Percentiles rank a stretch among this genome's conserved stretches.
These are phyloP conservation scores for Copsychus sechellarum DNA, from an alignment of 2,113 vertebrate genomes.

Conservation along the genomic window DNA sequence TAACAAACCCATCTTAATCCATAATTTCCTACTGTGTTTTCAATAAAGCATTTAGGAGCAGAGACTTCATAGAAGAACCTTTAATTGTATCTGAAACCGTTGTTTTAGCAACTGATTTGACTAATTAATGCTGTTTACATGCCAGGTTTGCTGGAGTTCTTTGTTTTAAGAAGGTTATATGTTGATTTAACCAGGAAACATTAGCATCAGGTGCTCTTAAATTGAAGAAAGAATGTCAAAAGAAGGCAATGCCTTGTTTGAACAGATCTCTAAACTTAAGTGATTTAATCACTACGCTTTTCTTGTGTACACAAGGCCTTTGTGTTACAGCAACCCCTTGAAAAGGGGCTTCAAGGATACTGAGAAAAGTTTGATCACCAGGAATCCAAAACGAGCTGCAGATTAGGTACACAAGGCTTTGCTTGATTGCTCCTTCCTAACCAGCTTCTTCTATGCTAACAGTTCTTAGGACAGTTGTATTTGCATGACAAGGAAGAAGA, in stretches of 20 bases:
- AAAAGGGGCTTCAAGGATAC: background rate
- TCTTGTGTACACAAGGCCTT: background rate
- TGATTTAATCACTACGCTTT: background rate
- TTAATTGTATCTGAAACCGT: background rate
- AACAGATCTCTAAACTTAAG: conserved; percentile 5
- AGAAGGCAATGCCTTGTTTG: background rate
- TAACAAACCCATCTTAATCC: background rate
- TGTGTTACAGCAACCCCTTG: background rate
- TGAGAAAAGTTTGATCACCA: background rate
- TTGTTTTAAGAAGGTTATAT: background rate
- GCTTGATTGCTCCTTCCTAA: background rate
- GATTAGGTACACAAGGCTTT: background rate
- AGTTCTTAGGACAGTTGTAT: background rate
- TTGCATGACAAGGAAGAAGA: background rate
- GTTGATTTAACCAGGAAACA: background rate
- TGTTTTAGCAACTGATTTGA: background rate
- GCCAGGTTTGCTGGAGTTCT: background rate
- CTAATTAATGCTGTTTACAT: conserved; percentile 3
- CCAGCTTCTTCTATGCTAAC: background rate
- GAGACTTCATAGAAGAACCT: background rate
- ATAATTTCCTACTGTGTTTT: background rate
- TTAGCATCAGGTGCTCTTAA: background rate
- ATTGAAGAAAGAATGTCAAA: background rate
- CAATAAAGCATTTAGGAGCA: background rate
- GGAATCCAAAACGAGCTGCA: background rate